These are phyloP conservation scores for Aquatica leii DNA, from an alignment of 2,888 invertebrate species.

Conservation along the genomic window DNA sequence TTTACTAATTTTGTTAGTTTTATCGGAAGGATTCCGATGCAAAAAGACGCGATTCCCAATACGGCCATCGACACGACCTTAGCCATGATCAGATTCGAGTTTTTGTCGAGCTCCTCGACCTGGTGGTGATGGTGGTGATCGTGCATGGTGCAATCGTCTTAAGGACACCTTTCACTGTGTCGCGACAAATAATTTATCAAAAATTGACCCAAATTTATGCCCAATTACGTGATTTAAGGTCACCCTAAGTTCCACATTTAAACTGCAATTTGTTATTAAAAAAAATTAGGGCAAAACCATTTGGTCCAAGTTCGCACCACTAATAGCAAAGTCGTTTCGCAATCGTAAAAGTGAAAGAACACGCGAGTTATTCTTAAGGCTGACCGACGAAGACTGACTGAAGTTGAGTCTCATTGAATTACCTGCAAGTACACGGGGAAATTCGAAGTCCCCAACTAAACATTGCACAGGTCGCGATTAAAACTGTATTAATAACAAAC, in stretches of 20 bases:
- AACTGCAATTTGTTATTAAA: background rate
- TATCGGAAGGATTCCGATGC: conserved; percentile 67
- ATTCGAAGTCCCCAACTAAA: conserved; percentile 14
- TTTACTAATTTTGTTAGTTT: conserved; percentile 55
- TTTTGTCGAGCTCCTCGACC: conserved; percentile 2
- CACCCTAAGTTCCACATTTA: background rate
- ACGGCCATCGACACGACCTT: conserved; percentile 69
- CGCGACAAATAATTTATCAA: background rate
- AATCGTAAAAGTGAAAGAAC: conserved; percentile 20
- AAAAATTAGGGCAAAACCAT: conserved; percentile 7
- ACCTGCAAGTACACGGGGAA: conserved; percentile 16
- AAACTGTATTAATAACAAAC: conserved; percentile 19
- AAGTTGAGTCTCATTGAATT: conserved; percentile 24
- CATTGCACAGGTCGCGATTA: conserved; percentile 19
- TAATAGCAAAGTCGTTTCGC: background rate
- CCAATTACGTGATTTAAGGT: background rate
- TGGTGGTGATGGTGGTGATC: conserved; percentile 17
- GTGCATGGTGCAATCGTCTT: conserved; percentile 7
- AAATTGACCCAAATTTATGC: conserved; percentile 6
- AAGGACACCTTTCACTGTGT: conserved; percentile 10
- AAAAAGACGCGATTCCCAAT: conserved; percentile 66
- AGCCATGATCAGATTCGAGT: conserved; percentile 59
- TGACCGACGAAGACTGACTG: conserved; percentile 29
- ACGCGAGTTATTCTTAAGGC: conserved; percentile 27
- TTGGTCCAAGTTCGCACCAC: background rate